Conservation (phyloP, 2,113 vertebrate genomes). For the Sinocyclocheilus anshuiensis region DNA sequence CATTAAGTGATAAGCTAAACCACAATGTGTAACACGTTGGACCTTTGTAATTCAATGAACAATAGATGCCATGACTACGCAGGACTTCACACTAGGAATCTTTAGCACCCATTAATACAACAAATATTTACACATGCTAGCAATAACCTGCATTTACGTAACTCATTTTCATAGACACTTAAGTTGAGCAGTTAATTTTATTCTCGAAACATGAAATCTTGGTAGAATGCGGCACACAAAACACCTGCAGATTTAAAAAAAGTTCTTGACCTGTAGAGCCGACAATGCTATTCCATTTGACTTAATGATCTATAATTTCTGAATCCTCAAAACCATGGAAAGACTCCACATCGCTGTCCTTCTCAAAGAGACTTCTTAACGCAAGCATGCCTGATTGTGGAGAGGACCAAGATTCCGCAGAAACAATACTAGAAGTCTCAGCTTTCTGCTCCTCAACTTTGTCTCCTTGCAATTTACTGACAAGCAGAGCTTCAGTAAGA, state of each 20-base stretch:
- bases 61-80: background rate
- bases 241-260: background rate
- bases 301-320: slow-evolving; percentile 68
- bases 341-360: slow-evolving; percentile 78
- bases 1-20: slow-evolving; percentile 2
- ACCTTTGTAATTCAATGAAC: background rate
- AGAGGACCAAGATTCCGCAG: slow-evolving; percentile 18
- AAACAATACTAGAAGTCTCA: slow-evolving; percentile 28
- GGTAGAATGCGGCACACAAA: background rate
- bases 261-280: background rate
- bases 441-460: slow-evolving; percentile 22
- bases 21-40: background rate
- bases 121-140: slow-evolving; percentile 20
- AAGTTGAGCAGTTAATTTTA: background rate
- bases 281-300: background rate
- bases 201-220: background rate
- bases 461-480: slow-evolving; percentile 29
- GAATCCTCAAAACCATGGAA: slow-evolving; percentile 81
- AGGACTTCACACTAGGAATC: background rate
- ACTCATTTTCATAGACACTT: background rate
- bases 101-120: background rate
- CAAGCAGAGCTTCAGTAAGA: slow-evolving; percentile 77
- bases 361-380: slow-evolving; percentile 79
- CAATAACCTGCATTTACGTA: background rate
- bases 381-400: slow-evolving; percentile 12